Conservation (phyloP, 2,797 vertebrate species). For the Botia kubotai region DNA sequence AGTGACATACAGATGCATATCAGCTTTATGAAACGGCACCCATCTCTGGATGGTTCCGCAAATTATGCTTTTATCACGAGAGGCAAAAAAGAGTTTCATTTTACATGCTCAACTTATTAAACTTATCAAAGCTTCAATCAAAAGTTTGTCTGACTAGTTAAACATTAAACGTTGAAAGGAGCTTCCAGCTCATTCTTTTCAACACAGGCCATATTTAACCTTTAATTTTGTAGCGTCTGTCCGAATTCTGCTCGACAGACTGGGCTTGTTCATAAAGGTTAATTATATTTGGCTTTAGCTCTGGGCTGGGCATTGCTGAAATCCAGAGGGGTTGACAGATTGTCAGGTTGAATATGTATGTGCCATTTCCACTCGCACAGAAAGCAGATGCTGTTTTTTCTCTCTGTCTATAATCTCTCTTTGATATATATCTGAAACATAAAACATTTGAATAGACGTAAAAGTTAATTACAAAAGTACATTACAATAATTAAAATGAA, state of each 20-base stretch:
- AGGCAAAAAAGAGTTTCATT: slow-evolving; percentile 15
- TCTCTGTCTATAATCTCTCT: neutral
- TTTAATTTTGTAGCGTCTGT: slow-evolving; percentile 51
- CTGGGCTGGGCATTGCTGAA: slow-evolving; percentile 32
- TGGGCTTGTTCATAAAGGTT: slow-evolving; percentile 62
- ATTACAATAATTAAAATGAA: too few species aligned
- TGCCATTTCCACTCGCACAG: slow-evolving; percentile 34
- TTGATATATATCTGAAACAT: neutral
- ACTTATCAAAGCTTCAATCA: slow-evolving; percentile 32
- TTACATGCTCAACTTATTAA: slow-evolving; percentile 16
- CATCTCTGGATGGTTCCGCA: neutral
- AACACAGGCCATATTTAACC: slow-evolving; percentile 39
- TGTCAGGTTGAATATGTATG: slow-evolving; percentile 55
- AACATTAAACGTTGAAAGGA: slow-evolving; percentile 28
- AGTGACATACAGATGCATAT: neutral
- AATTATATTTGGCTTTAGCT: slow-evolving; percentile 64
- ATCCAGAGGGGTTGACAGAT: slow-evolving; percentile 46
- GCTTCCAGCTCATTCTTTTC: slow-evolving; percentile 32
- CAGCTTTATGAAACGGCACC: neutral
- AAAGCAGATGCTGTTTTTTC: slow-evolving; percentile 30
- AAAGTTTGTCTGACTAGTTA: slow-evolving; percentile 19
- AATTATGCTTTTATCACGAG: neutral
- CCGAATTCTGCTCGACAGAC: slow-evolving; percentile 51
- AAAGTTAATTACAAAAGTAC: too few species aligned
- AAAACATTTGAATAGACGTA: neutral